Evolutionary conservation across 2,113 vertebrate species (phyloP).

Genomic region (Smithornis capensis): DNA sequence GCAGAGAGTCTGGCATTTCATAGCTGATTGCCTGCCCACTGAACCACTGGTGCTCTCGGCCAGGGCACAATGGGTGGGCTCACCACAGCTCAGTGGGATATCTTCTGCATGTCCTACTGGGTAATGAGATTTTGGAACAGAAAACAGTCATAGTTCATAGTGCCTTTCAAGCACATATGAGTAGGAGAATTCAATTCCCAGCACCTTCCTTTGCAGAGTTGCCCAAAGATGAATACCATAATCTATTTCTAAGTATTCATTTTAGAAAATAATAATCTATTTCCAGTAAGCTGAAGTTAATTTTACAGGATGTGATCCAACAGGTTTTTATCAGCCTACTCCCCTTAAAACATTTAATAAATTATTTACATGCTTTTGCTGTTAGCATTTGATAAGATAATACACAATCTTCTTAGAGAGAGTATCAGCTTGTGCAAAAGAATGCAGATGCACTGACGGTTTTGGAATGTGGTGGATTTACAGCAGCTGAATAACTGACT

Average conservation of each 20-base stretch:
- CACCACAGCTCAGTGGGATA: background rate
- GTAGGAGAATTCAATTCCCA: background rate
- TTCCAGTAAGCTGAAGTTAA: background rate
- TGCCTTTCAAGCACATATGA: background rate
- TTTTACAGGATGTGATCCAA: background rate
- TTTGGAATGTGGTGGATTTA: background rate
- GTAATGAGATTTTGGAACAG: background rate
- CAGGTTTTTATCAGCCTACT: background rate
- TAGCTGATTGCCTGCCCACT: background rate
- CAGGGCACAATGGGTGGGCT: background rate
- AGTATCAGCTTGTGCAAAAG: background rate
- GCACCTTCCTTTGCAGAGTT: background rate
- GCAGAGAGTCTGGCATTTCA: background rate
- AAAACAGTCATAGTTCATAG: background rate
- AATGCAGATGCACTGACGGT: background rate
- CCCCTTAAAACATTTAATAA: background rate
- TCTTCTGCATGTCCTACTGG: background rate
- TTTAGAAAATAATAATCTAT: background rate
- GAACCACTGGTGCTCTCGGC: background rate
- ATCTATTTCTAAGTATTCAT: background rate
- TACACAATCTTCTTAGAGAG: background rate
- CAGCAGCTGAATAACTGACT: conserved; percentile 8
- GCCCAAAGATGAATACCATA: background rate
- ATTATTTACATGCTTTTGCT: background rate
- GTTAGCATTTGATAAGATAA: background rate